phyloP scores from a whole-genome alignment of 2,888 invertebrate species.

The Fragum whitleyi region DNA sequence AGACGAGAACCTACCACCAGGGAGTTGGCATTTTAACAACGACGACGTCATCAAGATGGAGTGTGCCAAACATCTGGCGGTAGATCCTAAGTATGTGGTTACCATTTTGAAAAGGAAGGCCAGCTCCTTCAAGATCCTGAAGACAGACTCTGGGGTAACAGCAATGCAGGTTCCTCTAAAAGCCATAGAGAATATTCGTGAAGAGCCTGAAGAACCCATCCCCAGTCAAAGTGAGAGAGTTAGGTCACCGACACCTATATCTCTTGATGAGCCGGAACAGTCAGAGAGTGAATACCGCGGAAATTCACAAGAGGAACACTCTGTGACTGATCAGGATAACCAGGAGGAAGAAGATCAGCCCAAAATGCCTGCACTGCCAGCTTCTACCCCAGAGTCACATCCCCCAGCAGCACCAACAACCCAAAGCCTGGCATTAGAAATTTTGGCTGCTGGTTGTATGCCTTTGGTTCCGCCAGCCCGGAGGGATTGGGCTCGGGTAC shows the following conservation, averaged over 20 bases:
- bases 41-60: background rate
- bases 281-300: no score
- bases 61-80: background rate
- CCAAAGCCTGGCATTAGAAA: constrained; percentile 1
- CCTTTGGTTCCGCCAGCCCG: background rate
- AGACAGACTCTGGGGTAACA: background rate
- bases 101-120: background rate
- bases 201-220: background rate
- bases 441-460: background rate
- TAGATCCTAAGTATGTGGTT: background rate
- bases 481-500: background rate
- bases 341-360: no score
- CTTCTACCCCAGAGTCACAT: no score
- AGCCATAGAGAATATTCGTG: no score
- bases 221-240: background rate
- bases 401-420: background rate
- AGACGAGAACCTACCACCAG: background rate
- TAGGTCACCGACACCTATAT: background rate
- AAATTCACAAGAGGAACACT: no score
- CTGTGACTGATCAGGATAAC: no score
- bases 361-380: no score
- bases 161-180: background rate
- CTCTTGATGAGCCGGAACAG: no score
- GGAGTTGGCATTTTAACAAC: constrained; percentile 1
- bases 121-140: background rate